A percentile compares a stretch with the other conserved stretches of the same genome.
Evolutionary conservation across 2,113 vertebrate genomes (phyloP).

Genomic region (Cyanoramphus novaezelandiae): DNA sequence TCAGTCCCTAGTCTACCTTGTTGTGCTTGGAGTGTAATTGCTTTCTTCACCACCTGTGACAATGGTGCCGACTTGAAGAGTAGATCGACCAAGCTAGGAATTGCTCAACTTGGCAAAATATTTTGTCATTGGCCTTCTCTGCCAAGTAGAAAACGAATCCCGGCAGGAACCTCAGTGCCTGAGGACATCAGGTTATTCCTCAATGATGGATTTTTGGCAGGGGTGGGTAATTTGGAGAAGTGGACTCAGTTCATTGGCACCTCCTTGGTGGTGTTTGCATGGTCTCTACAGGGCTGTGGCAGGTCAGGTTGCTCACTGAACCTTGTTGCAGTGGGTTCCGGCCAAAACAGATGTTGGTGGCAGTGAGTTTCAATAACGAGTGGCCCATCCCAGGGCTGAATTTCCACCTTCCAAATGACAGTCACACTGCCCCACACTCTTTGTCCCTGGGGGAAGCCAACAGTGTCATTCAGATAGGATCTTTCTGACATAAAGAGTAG

Average conservation of each 20-base stretch:
- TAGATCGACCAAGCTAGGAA: background rate
- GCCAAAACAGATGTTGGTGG: background rate
- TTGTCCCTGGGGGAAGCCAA: background rate
- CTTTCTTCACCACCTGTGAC: background rate
- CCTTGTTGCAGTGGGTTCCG: fast-evolving
- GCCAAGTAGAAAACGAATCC: background rate
- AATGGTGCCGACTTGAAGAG: background rate
- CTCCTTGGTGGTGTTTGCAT: background rate
- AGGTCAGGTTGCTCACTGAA: background rate
- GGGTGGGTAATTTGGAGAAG: background rate
- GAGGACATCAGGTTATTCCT: background rate
- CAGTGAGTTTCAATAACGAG: background rate
- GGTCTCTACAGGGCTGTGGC: background rate
- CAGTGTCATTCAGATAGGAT: background rate
- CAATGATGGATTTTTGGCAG: background rate
- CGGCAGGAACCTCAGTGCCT: background rate
- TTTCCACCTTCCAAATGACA: background rate
- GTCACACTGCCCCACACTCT: no score
- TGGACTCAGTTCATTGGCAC: background rate
- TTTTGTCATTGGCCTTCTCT: background rate
- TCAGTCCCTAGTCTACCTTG: background rate
- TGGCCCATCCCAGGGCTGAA: background rate
- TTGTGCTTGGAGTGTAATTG: background rate
- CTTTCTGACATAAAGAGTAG: background rate
- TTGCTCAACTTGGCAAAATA: background rate